Conservation (phyloP, 2,797 vertebrate genomes). For the Oophaga sylvatica region DNA sequence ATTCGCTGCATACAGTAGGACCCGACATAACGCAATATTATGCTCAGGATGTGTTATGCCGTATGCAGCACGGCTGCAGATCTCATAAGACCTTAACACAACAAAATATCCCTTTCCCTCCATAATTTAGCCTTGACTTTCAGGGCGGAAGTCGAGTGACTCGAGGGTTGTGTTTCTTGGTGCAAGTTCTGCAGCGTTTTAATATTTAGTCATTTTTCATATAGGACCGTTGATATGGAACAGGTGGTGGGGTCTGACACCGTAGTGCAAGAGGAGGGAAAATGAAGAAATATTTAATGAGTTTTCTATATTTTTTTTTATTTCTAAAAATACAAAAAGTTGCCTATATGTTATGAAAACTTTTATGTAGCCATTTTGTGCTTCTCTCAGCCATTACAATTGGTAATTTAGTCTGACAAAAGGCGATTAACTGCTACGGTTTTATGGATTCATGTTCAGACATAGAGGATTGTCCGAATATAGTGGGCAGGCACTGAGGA, state of each 20-base stretch:
- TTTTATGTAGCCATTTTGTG: neutral
- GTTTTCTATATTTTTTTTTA: neutral
- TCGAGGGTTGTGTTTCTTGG: neutral
- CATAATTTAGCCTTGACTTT: conserved; percentile 12
- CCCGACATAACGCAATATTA: neutral
- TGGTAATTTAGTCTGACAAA: too few species aligned
- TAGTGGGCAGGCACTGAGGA: neutral
- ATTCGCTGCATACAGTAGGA: neutral
- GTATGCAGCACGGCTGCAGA: neutral
- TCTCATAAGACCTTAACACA: conserved; percentile 27
- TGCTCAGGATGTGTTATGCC: conserved; percentile 21
- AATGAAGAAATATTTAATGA: neutral
- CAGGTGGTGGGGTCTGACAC: neutral
- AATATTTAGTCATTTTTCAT: conserved; percentile 17
- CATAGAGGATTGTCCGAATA: too few species aligned
- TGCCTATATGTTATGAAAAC: neutral
- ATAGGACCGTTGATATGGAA: conserved; percentile 10
- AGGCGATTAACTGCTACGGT: too few species aligned
- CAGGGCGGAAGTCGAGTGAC: conserved; percentile 6
- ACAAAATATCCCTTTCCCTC: neutral
- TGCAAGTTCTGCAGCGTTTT: neutral
- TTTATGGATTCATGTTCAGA: too few species aligned
- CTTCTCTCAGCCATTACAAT: too few species aligned
- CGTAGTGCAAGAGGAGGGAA: neutral
- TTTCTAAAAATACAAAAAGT: neutral